Conservation (phyloP, 2,113 vertebrate genomes). For the Phyllostomus hastatus region DNA sequence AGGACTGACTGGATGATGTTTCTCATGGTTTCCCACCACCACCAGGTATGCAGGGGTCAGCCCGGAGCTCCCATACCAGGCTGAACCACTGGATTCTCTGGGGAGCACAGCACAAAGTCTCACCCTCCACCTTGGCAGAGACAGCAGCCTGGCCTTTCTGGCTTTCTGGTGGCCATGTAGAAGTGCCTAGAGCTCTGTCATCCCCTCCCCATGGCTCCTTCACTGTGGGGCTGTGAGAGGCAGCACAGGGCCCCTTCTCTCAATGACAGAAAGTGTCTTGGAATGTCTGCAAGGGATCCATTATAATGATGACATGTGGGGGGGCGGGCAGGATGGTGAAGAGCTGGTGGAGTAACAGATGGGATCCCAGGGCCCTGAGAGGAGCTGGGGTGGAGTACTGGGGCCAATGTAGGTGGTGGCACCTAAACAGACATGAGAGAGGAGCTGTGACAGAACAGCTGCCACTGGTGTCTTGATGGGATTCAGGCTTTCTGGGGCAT, state of each 20-base stretch:
- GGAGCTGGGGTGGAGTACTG: neutral
- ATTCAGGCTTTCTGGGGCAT: neutral
- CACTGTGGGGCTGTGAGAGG: neutral
- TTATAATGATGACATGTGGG: neutral
- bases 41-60: neutral
- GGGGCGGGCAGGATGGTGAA: neutral
- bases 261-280: fast-evolving
- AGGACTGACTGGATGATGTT: neutral
- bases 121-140: neutral
- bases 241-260: neutral
- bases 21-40: neutral
- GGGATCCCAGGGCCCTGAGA: neutral
- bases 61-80: neutral
- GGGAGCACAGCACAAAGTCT: neutral
- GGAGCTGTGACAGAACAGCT: no score
- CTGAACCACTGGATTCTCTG: neutral
- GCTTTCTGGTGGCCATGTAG: neutral
- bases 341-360: neutral
- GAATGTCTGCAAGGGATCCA: neutral
- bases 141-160: fast-evolving
- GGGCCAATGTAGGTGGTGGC: neutral
- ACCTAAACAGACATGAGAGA: no score
- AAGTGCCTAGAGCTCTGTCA: neutral
- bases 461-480: no score
- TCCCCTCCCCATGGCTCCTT: neutral